These are phyloP conservation scores for Heliconius sara DNA, from an alignment of 2,888 invertebrate species.

Conservation along the genomic window DNA sequence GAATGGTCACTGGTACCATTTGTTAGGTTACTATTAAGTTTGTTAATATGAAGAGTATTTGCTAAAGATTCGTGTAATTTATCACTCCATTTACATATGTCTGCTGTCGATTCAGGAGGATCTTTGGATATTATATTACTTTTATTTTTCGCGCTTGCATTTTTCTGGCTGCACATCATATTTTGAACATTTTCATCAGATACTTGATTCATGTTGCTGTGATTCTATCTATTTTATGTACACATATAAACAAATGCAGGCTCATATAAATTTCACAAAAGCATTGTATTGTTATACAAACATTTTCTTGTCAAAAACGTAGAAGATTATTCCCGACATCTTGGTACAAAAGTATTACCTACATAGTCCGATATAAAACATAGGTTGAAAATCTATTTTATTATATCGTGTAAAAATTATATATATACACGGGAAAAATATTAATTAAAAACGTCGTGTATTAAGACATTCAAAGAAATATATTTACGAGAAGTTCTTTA, in stretches of 20 bases:
- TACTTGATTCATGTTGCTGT: conserved; percentile 75
- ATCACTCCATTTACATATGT: conserved; percentile 68
- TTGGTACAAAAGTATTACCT: conserved; percentile 70
- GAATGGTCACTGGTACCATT: conserved; percentile 78
- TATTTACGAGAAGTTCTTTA: conserved; percentile 61
- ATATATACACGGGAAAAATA: conserved; percentile 55
- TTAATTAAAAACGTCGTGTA: conserved; percentile 59
- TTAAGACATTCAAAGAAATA: conserved; percentile 66
- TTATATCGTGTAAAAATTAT: conserved; percentile 55
- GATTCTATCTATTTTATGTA: conserved; percentile 76
- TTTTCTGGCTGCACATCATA: conserved; percentile 74
- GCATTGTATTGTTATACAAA: conserved; percentile 67
- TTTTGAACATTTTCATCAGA: conserved; percentile 73
- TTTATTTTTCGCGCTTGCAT: conserved; percentile 75
- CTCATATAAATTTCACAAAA: conserved; percentile 66
- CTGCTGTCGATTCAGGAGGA: conserved; percentile 69
- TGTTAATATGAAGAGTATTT: conserved; percentile 76
- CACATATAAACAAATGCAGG: conserved; percentile 72
- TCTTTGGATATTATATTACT: conserved; percentile 80
- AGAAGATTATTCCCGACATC: conserved; percentile 81
- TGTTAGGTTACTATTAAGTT: conserved; percentile 74
- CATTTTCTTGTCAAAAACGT: conserved; percentile 79
- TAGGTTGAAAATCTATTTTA: conserved; percentile 57
- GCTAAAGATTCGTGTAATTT: conserved; percentile 72
- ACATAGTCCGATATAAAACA: conserved; percentile 55